These are phyloP conservation scores for Adoxophyes honmai DNA, from an alignment of 1,140 invertebrate genomes.

Conservation along the genomic window DNA sequence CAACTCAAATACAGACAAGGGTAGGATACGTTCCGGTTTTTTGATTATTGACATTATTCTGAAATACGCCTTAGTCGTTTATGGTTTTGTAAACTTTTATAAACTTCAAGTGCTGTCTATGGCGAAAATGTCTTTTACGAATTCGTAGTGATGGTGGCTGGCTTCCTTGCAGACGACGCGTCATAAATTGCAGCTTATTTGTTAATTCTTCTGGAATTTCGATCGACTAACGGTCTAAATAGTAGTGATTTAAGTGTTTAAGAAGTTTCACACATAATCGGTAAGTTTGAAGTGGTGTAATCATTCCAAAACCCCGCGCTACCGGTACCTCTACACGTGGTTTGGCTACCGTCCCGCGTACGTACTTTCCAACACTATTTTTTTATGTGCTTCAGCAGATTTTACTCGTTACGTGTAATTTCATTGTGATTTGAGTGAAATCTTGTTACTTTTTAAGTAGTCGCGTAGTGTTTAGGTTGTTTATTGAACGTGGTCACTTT, in stretches of 20 bases:
- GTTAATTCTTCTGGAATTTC: slow-evolving; percentile 50
- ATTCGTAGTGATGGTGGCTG: slow-evolving; percentile 77
- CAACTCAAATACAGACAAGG: background rate
- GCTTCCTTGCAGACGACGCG: slow-evolving; percentile 75
- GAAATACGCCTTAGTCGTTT: slow-evolving; percentile 14
- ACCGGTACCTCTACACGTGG: slow-evolving; percentile 73
- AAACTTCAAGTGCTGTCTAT: slow-evolving; percentile 64
- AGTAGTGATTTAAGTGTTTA: slow-evolving; percentile 71
- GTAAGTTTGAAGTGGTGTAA: slow-evolving; percentile 63
- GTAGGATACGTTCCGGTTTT: background rate
- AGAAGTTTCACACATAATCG: slow-evolving; percentile 64
- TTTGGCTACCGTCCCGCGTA: slow-evolving; percentile 60
- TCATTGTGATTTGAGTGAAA: slow-evolving; percentile 27
- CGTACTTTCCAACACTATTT: slow-evolving; percentile 48
- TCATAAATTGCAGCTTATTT: slow-evolving; percentile 69
- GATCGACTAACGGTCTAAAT: slow-evolving; percentile 52
- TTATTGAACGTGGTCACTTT: slow-evolving; percentile 67
- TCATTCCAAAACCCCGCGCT: slow-evolving; percentile 55
- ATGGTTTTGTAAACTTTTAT: slow-evolving; percentile 28
- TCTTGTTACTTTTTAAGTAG: slow-evolving; percentile 33
- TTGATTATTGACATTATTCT: background rate
- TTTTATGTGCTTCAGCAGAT: slow-evolving; percentile 33
- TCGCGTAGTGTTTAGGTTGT: slow-evolving; percentile 44
- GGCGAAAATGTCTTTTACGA: slow-evolving; percentile 75
- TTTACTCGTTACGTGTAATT: slow-evolving; percentile 28